Conservation (phyloP, 2,888 invertebrate genomes). For the Pollenia griseotomentosa region DNA sequence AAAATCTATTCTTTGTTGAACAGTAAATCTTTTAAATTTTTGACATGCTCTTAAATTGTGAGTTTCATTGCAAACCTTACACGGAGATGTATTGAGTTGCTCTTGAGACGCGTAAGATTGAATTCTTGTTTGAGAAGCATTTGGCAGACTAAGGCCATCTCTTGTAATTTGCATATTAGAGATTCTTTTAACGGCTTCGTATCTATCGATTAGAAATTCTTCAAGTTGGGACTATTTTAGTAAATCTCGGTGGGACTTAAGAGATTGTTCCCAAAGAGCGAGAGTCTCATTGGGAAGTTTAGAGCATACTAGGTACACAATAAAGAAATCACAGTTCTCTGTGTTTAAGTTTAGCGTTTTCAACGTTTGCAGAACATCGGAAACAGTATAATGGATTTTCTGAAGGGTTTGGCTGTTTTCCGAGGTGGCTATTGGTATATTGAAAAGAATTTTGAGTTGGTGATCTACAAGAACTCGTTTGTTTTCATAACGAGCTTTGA, state of each 20-base stretch:
- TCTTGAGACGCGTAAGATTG: neutral
- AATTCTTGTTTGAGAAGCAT: neutral
- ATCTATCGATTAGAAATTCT: slow-evolving; percentile 39
- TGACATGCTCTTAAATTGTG: too few species aligned
- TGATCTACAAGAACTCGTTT: too few species aligned
- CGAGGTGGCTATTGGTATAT: too few species aligned
- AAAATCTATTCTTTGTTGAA: too few species aligned
- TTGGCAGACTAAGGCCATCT: neutral
- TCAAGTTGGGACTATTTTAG: slow-evolving; percentile 37
- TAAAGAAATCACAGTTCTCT: neutral
- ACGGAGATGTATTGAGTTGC: slow-evolving; percentile 6
- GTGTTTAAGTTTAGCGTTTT: neutral
- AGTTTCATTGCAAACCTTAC: too few species aligned
- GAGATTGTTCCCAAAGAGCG: slow-evolving; percentile 32
- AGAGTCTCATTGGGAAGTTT: slow-evolving; percentile 19
- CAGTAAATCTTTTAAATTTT: too few species aligned
- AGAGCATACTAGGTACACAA: slow-evolving; percentile 1
- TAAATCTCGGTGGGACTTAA: slow-evolving; percentile 28
- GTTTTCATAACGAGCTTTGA: neutral
- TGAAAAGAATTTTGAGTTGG: too few species aligned
- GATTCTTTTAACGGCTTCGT: slow-evolving; percentile 37
- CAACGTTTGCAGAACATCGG: too few species aligned
- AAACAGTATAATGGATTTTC: too few species aligned
- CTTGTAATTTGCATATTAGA: neutral
- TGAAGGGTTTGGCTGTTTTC: too few species aligned